A percentile compares a stretch with the other conserved stretches of the same genome.
phyloP scores from a whole-genome alignment of 2,888 invertebrate species.

The Heliconius cydno region DNA sequence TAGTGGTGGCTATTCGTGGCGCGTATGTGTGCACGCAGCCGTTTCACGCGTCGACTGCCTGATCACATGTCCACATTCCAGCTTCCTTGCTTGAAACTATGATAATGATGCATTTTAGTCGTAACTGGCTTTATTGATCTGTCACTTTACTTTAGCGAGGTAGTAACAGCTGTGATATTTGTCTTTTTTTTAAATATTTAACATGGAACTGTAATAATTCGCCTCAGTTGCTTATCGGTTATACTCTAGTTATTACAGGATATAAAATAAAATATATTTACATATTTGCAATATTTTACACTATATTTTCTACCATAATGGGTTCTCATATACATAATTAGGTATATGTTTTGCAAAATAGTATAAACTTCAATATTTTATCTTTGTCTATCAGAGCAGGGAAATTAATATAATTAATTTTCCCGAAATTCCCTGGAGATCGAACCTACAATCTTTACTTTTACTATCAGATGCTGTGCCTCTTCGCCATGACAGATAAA shows the following conservation, averaged over 20 bases:
- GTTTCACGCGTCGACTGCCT: constrained; percentile 70
- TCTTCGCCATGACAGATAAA: too few species aligned
- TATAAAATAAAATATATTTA: neutral
- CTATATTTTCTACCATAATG: neutral
- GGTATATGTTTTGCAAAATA: neutral
- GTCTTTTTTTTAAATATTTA: neutral
- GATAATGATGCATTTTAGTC: constrained; percentile 50
- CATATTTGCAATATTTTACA: neutral
- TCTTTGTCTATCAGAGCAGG: too few species aligned
- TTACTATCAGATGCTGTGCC: too few species aligned
- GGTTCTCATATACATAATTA: neutral
- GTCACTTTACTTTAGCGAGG: neutral
- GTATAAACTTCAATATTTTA: neutral
- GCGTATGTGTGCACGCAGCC: constrained; percentile 51
- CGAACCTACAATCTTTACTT: too few species aligned
- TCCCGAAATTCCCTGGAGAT: too few species aligned
- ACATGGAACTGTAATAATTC: neutral
- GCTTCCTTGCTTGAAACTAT: constrained; percentile 62
- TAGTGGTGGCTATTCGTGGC: constrained; percentile 7
- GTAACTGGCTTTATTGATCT: constrained; percentile 49
- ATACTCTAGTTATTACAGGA: neutral
- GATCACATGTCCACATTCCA: constrained; percentile 76
- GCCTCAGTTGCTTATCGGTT: neutral
- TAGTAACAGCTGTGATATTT: neutral
- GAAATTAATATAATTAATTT: too few species aligned